These are phyloP conservation scores for Atopsyche davidsoni DNA, from an alignment of 1,140 invertebrate species.

Conservation along the genomic window DNA sequence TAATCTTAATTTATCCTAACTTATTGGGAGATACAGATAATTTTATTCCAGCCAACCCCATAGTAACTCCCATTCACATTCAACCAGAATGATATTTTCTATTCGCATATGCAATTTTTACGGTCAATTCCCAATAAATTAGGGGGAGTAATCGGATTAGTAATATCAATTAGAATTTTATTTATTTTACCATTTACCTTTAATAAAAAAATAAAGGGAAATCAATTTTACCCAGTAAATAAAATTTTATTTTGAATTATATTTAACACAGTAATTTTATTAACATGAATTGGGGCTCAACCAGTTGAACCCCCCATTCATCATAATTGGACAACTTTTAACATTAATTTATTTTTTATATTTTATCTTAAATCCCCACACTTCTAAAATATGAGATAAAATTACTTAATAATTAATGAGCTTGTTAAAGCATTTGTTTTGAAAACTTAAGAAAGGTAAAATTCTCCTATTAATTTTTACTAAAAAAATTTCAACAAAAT, in stretches of 20 bases:
- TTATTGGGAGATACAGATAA: slow-evolving; percentile 61
- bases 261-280: slow-evolving; percentile 48
- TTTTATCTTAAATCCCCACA: slow-evolving; percentile 47
- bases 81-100: slow-evolving; percentile 73
- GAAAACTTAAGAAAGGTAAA: slow-evolving; percentile 55
- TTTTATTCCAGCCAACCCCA: slow-evolving; percentile 59
- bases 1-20: slow-evolving; percentile 50
- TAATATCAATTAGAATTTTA: slow-evolving; percentile 58
- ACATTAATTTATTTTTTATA: slow-evolving; percentile 53
- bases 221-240: slow-evolving; percentile 51
- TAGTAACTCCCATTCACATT: slow-evolving; percentile 64
- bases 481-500: slow-evolving; percentile 27
- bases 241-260: slow-evolving; percentile 56
- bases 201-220: slow-evolving; percentile 49
- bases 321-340: slow-evolving; percentile 53
- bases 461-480: slow-evolving; percentile 51
- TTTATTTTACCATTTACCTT: slow-evolving; percentile 49
- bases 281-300: slow-evolving; percentile 62
- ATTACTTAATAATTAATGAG: slow-evolving; percentile 49
- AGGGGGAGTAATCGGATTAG: slow-evolving; percentile 60
- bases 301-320: slow-evolving; percentile 57
- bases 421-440: slow-evolving; percentile 58
- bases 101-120: slow-evolving; percentile 69
- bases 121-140: slow-evolving; percentile 69
- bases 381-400: slow-evolving; percentile 48